Evolutionary conservation across 2,888 invertebrate genomes (phyloP), one percentile per base, ranked within the genome.

Genomic region (Chrysodeixis includens): DNA sequence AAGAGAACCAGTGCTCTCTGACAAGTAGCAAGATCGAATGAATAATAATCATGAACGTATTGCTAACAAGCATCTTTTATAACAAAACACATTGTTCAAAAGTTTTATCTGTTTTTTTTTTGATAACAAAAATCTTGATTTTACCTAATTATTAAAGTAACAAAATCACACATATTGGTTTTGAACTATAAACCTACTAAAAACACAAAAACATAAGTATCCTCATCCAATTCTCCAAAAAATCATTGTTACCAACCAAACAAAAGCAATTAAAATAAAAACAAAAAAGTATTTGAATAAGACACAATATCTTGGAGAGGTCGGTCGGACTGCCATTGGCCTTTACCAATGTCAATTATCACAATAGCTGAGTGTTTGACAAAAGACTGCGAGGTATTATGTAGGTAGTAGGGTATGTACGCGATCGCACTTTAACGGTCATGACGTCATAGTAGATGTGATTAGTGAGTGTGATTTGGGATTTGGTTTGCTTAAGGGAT

Each of bases 341-440:
- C 90, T 88, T 82, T 69, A 26, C 73, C 90, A 90, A 90, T 89
- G 91, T 87, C 88, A 90, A 89, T 90, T 88, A 87, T 78, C 83
- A 86, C 85, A 85, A 84, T 82, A 70, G 78, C 71, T 20, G 32
- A 62, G 66, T 72, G 71, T 72, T 54, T 62, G 78, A 82, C 83
- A 81, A 84, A 83, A 81, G 78, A 78, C 78, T 40, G 69, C 53
- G 57, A 56, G 52, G 62, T 72, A 46, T 49, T 66, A 56, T 69
- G 59, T 62, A 61, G 71, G 57, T 74, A 65, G 66, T 71, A 51
- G 61, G 56, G 22, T 66, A 69, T 51, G 49, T 52, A 66, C 54
- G 65, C 56, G 30, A 53, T 12, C 53, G 40, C 6, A 5, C 22
- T 22, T 18, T 8, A 16, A 20, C 40, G 52, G 18, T 44, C 53